Percentiles rank a stretch among this genome's conserved stretches.
phyloP scores from a whole-genome alignment of 2,797 vertebrate genomes.

The Anisognathus igniventris region DNA sequence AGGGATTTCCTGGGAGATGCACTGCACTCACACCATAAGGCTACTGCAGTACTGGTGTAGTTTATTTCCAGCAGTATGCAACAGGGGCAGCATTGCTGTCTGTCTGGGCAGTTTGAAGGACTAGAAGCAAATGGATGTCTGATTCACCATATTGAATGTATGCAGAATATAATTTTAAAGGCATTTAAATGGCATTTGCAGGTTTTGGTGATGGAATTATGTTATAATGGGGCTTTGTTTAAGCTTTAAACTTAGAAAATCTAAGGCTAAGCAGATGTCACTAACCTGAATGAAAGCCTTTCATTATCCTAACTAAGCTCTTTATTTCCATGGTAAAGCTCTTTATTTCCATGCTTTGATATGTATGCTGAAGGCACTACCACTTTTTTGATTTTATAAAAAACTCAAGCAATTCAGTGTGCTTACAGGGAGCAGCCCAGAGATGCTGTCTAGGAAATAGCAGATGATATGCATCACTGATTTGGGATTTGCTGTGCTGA shows the following conservation, averaged over 20 bases:
- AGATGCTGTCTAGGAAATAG: background rate
- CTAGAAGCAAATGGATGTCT: background rate
- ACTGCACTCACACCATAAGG: accelerated
- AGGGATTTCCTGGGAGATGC: background rate
- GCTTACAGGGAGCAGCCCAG: background rate
- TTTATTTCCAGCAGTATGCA: background rate
- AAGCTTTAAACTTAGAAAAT: background rate
- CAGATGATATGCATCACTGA: background rate
- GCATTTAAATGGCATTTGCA: background rate
- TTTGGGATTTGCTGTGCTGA: background rate
- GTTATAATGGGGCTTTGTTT: background rate
- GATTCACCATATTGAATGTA: accelerated
- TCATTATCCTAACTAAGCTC: background rate
- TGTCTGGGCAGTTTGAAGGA: background rate
- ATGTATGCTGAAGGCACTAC: background rate
- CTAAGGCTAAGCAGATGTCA: background rate
- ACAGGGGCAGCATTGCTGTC: background rate
- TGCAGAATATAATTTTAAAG: background rate
- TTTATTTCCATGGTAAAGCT: background rate
- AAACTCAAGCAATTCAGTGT: background rate
- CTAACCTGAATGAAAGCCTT: background rate
- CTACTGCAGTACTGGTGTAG: accelerated
- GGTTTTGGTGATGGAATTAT: background rate
- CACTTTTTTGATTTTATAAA: background rate
- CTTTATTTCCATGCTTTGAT: background rate